Base-by-base conservation (phyloP, 2,797 vertebrate genomes). In the Acropternis orthonyx region DNA sequence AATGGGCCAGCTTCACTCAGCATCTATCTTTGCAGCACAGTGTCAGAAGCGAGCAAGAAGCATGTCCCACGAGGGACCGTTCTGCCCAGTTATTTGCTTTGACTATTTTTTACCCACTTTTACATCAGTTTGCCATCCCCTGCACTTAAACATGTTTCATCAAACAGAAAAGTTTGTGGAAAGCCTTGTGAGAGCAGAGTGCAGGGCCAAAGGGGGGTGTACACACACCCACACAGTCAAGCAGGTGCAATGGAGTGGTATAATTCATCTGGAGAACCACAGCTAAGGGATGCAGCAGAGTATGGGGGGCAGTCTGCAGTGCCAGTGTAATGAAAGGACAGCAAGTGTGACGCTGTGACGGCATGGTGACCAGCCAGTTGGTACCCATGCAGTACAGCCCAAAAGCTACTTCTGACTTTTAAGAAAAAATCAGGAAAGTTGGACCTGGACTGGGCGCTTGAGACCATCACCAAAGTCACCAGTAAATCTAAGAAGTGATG, bases 181-280 rank as follows among this genome's bases (percentile, higher is more conserved):
- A 66, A 91, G 34, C 4, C 30, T 4, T 3, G 9, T 69, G 72
- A 80, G 32, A 85, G 48, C n/a, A 58, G 39, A 41, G n/a, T 4
- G 46, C 8, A 21, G 34, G n/a, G 48, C 12, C 4, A 4, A 72
- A 75, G 28, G 13, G 14, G 4, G 14, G 14, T 8, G 19, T 32
- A 48, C 34, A 44, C 0, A 0, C 7, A 36, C 0, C 2, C 26
- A 12, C 1, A 1, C 5, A 24, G 26, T 18, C 32, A 48, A 44
- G 44, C 1, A 2, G 7, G 13, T 36, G 16, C 52, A 19, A 22
- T 24, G 15, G 16, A 28, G 30, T 27, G 43, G 14, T 26, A 15
- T 26, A 16, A 65, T 48, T 61, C 3, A 0, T 22, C 37, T 48
- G 43, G 44, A 49, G 20, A 27, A 15, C 11, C 68, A 32, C 26